Base-by-base conservation (phyloP, 2,888 invertebrate species). In the Synanthedon andrenaeformis region DNA sequence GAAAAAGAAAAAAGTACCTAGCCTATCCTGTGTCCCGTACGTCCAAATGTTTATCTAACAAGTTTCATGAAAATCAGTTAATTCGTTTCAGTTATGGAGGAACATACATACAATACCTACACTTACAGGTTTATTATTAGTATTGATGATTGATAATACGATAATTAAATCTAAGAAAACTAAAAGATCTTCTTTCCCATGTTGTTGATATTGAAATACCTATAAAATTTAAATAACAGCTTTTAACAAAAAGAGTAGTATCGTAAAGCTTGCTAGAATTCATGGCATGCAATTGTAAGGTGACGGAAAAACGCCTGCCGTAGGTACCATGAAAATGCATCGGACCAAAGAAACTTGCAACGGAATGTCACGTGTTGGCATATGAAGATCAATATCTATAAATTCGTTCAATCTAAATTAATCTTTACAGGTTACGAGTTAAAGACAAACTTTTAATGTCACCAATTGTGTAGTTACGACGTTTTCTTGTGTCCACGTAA, bases 281-380 rank as follows among this genome's bases (percentile, higher is more conserved):
- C 79, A 69, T 82, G 72, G 71, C 78, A 83, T 82, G 82, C 83
- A 76, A 78, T 83, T 82, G 83, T 79, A 75, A 84, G 86, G 86
- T 86, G 86, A 82, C 69, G 82, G 86, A 86, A 87, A 87, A 87
- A 86, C 83, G 76, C 71, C 70, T 69, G 74, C 79, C 71, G 83
- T 35, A 35, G 35, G 35, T 84, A 81, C 86, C 76, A 84, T 87
- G 84, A 85, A 87, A 87, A 87, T 86, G 80, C 78, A 84, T 76
- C 64, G 69, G 62, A 60, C 66, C 72, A 73, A 82, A 86, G 84
- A 86, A 85, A 85, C 86, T 78, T 67, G 81, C 74, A 66, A 58
- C 58, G 79, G 82, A 82, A 85, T 85, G 77, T 79, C 73, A 75
- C 76, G 77, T 74, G 76, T 70, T 67, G 74, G 73, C 72, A 19